Percentiles rank a stretch among this genome's conserved stretches.
These are phyloP conservation scores for Chaenocephalus aceratus DNA, from an alignment of 2,113 vertebrate species.

Conservation along the genomic window DNA sequence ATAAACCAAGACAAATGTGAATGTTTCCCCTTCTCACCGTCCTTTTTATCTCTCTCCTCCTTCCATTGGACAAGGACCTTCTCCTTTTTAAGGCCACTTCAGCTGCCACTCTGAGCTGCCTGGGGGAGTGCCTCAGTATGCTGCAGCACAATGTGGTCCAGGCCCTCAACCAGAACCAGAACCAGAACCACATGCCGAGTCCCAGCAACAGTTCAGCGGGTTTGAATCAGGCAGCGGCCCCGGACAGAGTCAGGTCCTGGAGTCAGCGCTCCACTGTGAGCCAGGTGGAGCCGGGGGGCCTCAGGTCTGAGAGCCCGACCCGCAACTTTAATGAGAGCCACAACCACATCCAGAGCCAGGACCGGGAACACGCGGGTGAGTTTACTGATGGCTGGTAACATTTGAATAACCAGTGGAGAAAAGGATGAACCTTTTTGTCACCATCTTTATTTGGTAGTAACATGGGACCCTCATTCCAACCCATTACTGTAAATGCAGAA, in stretches of 20 bases:
- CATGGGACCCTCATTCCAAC: neutral
- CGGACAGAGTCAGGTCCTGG: conserved; percentile 26
- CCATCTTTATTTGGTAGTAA: neutral
- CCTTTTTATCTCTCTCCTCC: neutral
- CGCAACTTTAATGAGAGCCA: conserved; percentile 37
- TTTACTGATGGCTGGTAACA: neutral
- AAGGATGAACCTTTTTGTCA: neutral
- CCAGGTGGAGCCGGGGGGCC: conserved; percentile 37
- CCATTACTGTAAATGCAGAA: neutral
- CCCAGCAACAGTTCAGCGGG: neutral
- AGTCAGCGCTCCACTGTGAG: conserved; percentile 27
- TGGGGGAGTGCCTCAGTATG: conserved; percentile 91
- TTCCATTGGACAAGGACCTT: conserved; percentile 83
- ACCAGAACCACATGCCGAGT: conserved; percentile 37
- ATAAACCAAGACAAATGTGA: neutral
- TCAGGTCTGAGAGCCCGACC: conserved; percentile 12
- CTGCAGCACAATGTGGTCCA: conserved; percentile 90
- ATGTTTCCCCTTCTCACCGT: neutral
- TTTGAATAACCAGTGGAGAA: neutral
- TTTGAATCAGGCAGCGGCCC: conserved; percentile 3
- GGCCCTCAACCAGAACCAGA: conserved; percentile 50
- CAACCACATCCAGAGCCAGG: conserved; percentile 18
- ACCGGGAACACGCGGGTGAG: conserved; percentile 16
- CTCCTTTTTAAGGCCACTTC: conserved; percentile 94
- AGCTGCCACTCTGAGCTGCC: conserved; percentile 93